phyloP scores from a whole-genome alignment of 2,888 invertebrate genomes.

The Lutraria lutraria region DNA sequence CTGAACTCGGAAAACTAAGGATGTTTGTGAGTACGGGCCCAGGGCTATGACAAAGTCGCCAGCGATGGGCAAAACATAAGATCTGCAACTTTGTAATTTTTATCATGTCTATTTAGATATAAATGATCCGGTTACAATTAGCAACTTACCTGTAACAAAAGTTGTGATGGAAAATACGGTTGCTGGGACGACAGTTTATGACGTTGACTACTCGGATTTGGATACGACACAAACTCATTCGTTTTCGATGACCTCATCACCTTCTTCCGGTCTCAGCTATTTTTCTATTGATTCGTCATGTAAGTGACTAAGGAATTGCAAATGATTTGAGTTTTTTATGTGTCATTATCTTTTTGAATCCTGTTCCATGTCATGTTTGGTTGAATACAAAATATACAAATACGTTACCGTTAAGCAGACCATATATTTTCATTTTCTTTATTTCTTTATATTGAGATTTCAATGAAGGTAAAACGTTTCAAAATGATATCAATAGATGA shows the following conservation, averaged over 20 bases:
- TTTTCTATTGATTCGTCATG: conserved; percentile 52
- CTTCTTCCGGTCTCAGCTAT: conserved; percentile 42
- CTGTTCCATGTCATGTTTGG: too few species aligned
- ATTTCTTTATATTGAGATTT: too few species aligned
- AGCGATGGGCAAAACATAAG: too few species aligned
- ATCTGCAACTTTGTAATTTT: neutral
- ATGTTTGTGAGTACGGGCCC: too few species aligned
- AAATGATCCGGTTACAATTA: conserved; percentile 48
- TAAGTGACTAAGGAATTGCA: neutral
- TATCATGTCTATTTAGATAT: conserved; percentile 41
- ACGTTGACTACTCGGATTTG: conserved; percentile 45
- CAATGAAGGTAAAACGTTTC: too few species aligned
- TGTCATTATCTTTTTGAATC: neutral
- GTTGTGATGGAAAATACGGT: conserved; percentile 54
- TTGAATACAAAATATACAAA: too few species aligned
- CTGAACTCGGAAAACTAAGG: too few species aligned
- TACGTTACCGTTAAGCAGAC: too few species aligned
- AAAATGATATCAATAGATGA: too few species aligned
- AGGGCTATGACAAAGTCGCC: too few species aligned
- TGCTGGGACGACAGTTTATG: conserved; percentile 37
- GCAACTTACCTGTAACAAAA: conserved; percentile 33
- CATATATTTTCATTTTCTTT: too few species aligned
- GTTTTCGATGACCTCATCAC: conserved; percentile 60
- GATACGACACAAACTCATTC: conserved; percentile 57
- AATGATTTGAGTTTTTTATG: neutral